Evolutionary conservation across 2,888 invertebrate genomes (phyloP), one percentile per base, ranked within the genome.

Genomic region (Ophonus ardosiacus): DNA sequence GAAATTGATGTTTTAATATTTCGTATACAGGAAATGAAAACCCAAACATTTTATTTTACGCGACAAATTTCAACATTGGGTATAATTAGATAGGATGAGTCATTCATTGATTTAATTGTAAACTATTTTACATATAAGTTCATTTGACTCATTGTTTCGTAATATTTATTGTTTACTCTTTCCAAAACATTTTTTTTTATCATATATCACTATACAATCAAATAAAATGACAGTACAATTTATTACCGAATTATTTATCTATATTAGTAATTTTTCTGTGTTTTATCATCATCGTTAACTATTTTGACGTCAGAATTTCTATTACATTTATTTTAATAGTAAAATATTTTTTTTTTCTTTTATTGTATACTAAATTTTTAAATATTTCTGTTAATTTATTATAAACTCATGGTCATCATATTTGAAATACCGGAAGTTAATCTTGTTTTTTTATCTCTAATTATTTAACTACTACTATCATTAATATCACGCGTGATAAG

Each of bases 1-100:
- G 40, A 74, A 43, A 74, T 74, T 43, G 71, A 74, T 74, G 71
- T 74, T 74, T 74, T 51, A 74, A 74, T 74, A 74, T 43, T 74
- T 74, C 63, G 15, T 38, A 38, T n/a, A 68, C 31, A 68, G 68
- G 68, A 68, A 68, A 68, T n/a, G 68, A 15, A 59, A 68, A 68
- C 31, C 68, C 7, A 68, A 68, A 68, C 68, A 68, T 68, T 68
- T 63, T 13, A 24, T 63, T 63, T 68, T 68, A 38, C 38, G 24
- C 31, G 38, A 15, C 15, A 17, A 63, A 63, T 21, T 59, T 59
- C 15, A 18, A 13, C 63, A 24, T 63, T 63, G 24, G 63, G 24
- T 24, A 24, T 31, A 68, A 68, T 38, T 68, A 38, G 68, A 51
- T 51, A 51, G 8, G 43, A 51, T 13, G 43, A 13, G 10, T 51